Evolutionary conservation across 1,140 invertebrate genomes (phyloP), one percentile per base, ranked within the genome.

Genomic region (Bombyx mori): DNA sequence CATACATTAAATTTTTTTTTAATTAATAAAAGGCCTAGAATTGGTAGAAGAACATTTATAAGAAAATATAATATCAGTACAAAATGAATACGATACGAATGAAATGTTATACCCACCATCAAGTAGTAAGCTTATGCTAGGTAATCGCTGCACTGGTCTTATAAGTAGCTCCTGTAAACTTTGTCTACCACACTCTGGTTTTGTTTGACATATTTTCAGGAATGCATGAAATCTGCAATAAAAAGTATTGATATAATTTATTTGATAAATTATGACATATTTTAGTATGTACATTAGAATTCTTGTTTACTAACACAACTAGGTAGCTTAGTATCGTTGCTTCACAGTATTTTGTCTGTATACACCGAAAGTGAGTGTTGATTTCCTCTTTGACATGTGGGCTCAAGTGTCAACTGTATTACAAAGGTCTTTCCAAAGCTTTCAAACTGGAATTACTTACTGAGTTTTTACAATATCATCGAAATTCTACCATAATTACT

Each of bases 111-210:
- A 60, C 90, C 91, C 84, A 96, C 95, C 96, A 83, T 95, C 96
- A 73, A 99, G 90, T 66, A 99, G 91, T 71, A 99, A 91, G 85
- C 94, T 96, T 75, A 99, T 95, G 89, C 96, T 98, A 54, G 97
- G 97, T 82, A 99, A 90, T 78, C 98, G 91, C 90, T 99, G 98
- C 50, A 99, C 96, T 56, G 98, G 98, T 69, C 98, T 92, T 68
- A 99, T 99, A 77, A 99, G 90, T 52, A 99, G 89, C 76, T 99
- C 98, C 76, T 96, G 94, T 60, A 99, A 90, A 72, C 93, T 97
- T 88, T 99, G 97, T 70, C 97, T 90, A 3, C 97, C 96, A 89
- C 97, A 99, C 85, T 99, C 97, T 4, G 96, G 95, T 80, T 93
- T 94, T 48, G 94, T 94, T 82, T 96, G 95, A 69, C 95, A 94